Conservation (phyloP, 2,113 vertebrate genomes). For the Eublepharis macularius region DNA sequence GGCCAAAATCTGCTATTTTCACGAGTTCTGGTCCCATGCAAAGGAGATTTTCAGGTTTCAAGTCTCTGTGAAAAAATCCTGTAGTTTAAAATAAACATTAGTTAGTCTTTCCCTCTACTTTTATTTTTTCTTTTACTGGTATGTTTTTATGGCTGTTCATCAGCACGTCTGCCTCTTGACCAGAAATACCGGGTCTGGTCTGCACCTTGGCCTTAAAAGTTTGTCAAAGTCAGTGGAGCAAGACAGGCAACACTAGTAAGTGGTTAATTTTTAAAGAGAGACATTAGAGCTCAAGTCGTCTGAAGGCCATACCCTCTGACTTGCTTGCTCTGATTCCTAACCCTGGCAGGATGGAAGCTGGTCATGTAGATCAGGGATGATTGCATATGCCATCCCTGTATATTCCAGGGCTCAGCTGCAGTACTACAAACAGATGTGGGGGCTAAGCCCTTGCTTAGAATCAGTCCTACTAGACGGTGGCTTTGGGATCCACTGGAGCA, state of each 20-base stretch:
- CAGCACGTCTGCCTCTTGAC: background rate
- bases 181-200: background rate
- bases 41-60: slow-evolving; percentile 86
- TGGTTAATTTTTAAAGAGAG: background rate
- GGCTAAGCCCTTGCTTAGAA: background rate
- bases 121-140: slow-evolving; percentile 11
- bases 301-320: background rate
- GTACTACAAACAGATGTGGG: background rate
- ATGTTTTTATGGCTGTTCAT: background rate
- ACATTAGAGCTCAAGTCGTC: background rate
- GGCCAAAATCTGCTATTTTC: slow-evolving; percentile 85
- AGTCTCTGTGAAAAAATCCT: slow-evolving; percentile 86
- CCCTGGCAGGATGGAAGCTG: background rate
- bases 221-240: background rate
- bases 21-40: slow-evolving; percentile 87
- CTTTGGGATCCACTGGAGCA: too few relatives aligned
- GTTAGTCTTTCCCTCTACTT: background rate
- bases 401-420: background rate
- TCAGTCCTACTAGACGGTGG: background rate
- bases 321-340: background rate
- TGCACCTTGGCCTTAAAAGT: background rate
- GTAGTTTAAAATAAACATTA: slow-evolving; percentile 46
- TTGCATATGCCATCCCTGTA: background rate
- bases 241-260: background rate
- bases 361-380: background rate